A percentile compares a stretch with the other conserved stretches of the same genome.
Evolutionary conservation across 2,113 vertebrate species (phyloP).

Genomic region (Tinamus guttatus): DNA sequence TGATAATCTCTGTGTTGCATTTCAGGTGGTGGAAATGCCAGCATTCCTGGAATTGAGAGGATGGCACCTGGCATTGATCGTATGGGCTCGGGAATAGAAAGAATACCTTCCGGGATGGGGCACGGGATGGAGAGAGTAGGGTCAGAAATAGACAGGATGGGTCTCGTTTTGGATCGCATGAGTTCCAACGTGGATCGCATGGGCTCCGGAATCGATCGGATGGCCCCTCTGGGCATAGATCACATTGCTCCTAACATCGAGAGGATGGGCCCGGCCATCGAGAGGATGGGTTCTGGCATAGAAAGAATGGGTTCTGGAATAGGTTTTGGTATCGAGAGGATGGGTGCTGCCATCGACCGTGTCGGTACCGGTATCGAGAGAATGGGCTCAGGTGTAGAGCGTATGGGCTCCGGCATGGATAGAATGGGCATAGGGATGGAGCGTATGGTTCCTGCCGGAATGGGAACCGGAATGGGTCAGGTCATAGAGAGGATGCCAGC

Average conservation of each 20-base stretch:
- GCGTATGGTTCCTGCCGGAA: conserved; percentile 88
- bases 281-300: conserved; percentile 87
- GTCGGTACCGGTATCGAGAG: conserved; percentile 85
- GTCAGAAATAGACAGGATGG: conserved; percentile 92
- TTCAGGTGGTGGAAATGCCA: conserved; percentile 78
- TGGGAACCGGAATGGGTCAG: conserved; percentile 88
- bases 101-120: conserved; percentile 84
- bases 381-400: conserved; percentile 85
- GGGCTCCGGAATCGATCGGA: conserved; percentile 86
- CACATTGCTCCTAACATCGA: conserved; percentile 89
- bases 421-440: conserved; percentile 88
- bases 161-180: conserved; percentile 92
- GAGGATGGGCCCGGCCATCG: conserved; percentile 87
- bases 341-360: conserved; percentile 89
- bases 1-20: not conserved
- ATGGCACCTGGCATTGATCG: conserved; percentile 91
- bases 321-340: conserved; percentile 90
- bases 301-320: conserved; percentile 90
- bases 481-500: conserved; percentile 90
- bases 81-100: conserved; percentile 85
- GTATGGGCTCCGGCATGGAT: conserved; percentile 87
- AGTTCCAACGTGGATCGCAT: conserved; percentile 83
- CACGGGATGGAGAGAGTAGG: conserved; percentile 89
- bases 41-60: conserved; percentile 79
- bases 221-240: conserved; percentile 88